A percentile compares a stretch with the other conserved stretches of the same genome.
These are phyloP conservation scores for Hozukius guyotensis DNA, from an alignment of 2,797 vertebrate species.

Conservation along the genomic window DNA sequence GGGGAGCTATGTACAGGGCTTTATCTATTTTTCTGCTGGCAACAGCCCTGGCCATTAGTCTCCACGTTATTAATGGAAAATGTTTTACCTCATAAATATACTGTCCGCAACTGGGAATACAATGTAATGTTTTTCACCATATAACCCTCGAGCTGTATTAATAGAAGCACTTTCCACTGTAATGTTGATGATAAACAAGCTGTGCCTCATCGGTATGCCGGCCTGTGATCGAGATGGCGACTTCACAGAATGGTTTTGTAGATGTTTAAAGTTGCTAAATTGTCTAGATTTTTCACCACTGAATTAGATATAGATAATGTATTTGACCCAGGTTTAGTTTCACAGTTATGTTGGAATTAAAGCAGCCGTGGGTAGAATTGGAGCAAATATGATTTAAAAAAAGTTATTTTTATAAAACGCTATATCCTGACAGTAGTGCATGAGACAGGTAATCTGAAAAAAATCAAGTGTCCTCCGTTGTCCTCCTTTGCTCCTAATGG, in stretches of 20 bases:
- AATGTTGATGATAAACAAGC: constrained; percentile 17
- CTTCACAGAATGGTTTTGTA: neutral
- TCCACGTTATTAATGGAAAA: constrained; percentile 36
- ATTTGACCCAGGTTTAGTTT: neutral
- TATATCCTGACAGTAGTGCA: too few relatives aligned
- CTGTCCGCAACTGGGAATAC: neutral
- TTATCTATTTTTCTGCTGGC: constrained; percentile 23
- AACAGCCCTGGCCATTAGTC: constrained; percentile 23
- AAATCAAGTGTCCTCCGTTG: too few relatives aligned
- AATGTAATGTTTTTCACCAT: constrained; percentile 6
- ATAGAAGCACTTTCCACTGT: neutral
- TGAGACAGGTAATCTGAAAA: too few relatives aligned
- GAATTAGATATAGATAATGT: neutral
- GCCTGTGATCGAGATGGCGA: neutral
- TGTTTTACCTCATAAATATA: constrained; percentile 26
- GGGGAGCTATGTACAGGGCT: neutral
- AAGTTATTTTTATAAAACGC: too few relatives aligned
- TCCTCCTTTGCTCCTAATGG: too few relatives aligned
- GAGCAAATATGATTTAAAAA: too few relatives aligned
- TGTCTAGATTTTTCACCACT: neutral
- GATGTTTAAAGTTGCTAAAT: neutral
- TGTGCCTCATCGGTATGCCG: neutral
- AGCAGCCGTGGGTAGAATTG: too few relatives aligned
- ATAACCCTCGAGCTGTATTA: neutral
- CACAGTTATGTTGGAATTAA: neutral